A percentile compares a stretch with the other conserved stretches of the same genome.
Conservation (phyloP, 2,888 invertebrate species). For the Drepanosiphum platanoidis region DNA sequence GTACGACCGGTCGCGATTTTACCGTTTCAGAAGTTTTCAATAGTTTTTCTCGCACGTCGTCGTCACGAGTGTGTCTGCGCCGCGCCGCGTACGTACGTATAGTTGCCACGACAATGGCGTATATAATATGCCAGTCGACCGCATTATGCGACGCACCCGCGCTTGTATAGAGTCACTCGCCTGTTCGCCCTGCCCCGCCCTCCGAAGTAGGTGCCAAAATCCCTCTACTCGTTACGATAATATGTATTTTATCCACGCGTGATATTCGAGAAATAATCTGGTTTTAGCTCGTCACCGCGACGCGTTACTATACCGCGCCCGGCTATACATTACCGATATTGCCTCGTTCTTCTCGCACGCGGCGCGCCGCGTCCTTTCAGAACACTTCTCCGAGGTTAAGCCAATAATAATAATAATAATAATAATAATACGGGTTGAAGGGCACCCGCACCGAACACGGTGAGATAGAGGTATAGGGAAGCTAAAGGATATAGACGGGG, state of each 20-base stretch:
- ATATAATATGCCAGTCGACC: too few relatives aligned
- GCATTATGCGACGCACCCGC: too few relatives aligned
- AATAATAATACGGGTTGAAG: neutral
- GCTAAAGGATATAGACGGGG: neutral
- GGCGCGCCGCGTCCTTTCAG: neutral
- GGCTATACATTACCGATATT: too few relatives aligned
- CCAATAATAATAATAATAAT: conserved; percentile 3
- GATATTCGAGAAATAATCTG: neutral
- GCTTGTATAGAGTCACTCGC: too few relatives aligned
- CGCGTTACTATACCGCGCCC: neutral
- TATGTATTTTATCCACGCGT: neutral
- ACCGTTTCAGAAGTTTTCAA: too few relatives aligned
- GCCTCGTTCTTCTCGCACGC: neutral
- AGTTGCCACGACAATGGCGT: too few relatives aligned
- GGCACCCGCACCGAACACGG: neutral
- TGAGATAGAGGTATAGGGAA: neutral
- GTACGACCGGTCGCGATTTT: too few relatives aligned
- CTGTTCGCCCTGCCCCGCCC: neutral
- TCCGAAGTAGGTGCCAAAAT: neutral
- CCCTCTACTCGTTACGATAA: neutral
- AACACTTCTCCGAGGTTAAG: conserved; percentile 1
- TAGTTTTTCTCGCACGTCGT: too few relatives aligned
- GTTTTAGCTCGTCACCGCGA: neutral
- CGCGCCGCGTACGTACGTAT: too few relatives aligned
- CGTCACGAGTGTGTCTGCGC: too few relatives aligned